Base-by-base conservation (phyloP, 2,888 invertebrate species). In the Lasioglossum morio region DNA sequence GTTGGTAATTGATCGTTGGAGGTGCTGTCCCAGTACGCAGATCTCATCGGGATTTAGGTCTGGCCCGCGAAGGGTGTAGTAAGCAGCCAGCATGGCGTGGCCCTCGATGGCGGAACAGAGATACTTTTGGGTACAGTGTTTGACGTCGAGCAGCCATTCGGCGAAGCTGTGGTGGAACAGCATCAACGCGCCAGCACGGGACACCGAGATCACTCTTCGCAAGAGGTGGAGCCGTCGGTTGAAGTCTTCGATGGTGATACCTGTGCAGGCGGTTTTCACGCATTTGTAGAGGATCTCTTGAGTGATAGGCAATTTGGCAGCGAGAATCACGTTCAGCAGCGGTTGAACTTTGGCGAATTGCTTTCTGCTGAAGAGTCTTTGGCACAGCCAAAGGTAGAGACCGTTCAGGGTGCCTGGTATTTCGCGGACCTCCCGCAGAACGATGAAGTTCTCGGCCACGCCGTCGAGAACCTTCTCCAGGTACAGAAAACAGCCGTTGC, bases 131-230 rank as follows among this genome's bases (percentile, higher is more conserved):
- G 99, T 99, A 95, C 99, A 99, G 94, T 99, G 99, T 95, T 99
- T 99, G n/a, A 99, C 99, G 95, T 99, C 99, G 79, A 98, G 96
- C 90, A 99, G 95, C 99, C 99, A 99, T 94, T 98, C 98, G 40
- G 98, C 98, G 95, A 99, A 99, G 85, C 98, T 99, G 94, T 98
- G 98, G 95, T 99, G 99, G 95, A 99, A 99, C 72, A 99, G 96
- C 77, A 97, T 96, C 84, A 97, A 95, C 82, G 96, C 96, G 2
- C 97, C 97, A 4, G 96, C 96, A 4, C 96, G 95, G 0, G 96
- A 96, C 60, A 97, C 96, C 92, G 97, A 95, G 80, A 96, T 94
- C n/a, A 96, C 97, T 95, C 97, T 96, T 78, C 97, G 96, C 90
- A 98, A 96, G 23, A 98, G 95, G 92, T 97, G 97, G 88, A 98